Evolutionary conservation across 2,888 invertebrate species (phyloP), one percentile per base, ranked within the genome.

Genomic region (Ptychoptera albimana): DNA sequence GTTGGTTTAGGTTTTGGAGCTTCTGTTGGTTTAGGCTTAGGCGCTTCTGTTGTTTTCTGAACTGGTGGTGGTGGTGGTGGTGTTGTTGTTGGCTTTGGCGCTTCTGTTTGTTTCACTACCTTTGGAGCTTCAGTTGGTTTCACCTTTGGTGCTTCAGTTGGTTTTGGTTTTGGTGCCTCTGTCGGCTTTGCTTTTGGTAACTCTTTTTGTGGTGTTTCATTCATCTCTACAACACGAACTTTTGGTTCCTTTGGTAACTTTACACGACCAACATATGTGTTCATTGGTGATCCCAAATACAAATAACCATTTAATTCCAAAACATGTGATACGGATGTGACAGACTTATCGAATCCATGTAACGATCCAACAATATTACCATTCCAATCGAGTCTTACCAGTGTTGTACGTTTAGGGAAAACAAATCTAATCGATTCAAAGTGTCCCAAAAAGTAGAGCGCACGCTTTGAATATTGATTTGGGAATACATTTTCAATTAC

Each of bases 321-420:
- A 2, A 77, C 78, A 54, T 85, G 83, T 52, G 79, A 77, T 14
- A 82, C 67, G 9, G 59, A 57, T 0, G 50, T 44, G 2, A 79
- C 54, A 15, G 71, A 68, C 34, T 66, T 67, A 54, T 82, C 76
- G 0, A 69, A 71, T 37, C 74, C 73, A 55, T 78, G 79, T 49
- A 81, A 70, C 6, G 75, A 73, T 23, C 80, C 79, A 6, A 82
- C 57, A 49, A 87, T 73, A 47, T 80, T 75, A 14, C 87, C 88
- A 52, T 72, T 70, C 69, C 75, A 76, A 55, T 82, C 77, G 1
- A 85, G 53, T 55, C 80, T 77, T 34, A 83, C 52, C 38, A 83
- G 60, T 1, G 77, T 77, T 4, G 70, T 57, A 42, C 71, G 63
- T 30, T 64, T 61, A 5, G 74, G 69, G 1, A 56, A 11, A 0